Conservation (phyloP, 2,797 vertebrate genomes). For the Gymnoscopelus braueri region DNA sequence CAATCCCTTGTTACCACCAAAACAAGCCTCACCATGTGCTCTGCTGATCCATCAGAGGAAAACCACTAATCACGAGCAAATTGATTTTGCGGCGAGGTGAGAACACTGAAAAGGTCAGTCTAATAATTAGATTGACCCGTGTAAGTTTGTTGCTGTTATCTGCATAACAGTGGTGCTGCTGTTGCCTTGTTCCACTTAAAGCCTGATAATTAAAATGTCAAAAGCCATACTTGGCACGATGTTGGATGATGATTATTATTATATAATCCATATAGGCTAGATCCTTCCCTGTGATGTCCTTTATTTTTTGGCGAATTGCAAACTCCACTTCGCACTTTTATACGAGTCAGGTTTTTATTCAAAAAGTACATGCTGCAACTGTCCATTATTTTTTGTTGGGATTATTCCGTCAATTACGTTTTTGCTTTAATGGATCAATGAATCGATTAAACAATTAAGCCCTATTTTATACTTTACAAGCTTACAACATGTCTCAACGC, state of each 20-base stretch:
- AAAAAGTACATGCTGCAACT: no score
- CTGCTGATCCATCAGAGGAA: background rate
- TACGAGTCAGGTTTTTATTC: no score
- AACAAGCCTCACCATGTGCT: background rate
- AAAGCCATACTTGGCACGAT: background rate
- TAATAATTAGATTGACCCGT: background rate
- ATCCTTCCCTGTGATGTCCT: background rate
- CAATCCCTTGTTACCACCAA: no score
- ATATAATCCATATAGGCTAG: background rate
- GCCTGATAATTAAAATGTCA: constrained; percentile 15
- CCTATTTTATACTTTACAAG: no score
- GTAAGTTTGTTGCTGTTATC: background rate
- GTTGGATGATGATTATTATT: constrained; percentile 8
- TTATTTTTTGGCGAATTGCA: background rate
- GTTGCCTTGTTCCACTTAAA: background rate
- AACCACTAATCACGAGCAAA: background rate
- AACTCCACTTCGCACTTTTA: no score
- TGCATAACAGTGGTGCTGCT: background rate
- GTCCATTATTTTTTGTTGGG: no score
- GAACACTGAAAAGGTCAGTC: constrained; percentile 17
- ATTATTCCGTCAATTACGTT: no score
- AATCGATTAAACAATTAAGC: no score
- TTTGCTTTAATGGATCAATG: no score
- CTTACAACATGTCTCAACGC: no score
- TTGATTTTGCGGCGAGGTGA: constrained; percentile 15